phyloP scores from a whole-genome alignment of 1,140 invertebrate species.

The Protaetia brevitarsis region DNA sequence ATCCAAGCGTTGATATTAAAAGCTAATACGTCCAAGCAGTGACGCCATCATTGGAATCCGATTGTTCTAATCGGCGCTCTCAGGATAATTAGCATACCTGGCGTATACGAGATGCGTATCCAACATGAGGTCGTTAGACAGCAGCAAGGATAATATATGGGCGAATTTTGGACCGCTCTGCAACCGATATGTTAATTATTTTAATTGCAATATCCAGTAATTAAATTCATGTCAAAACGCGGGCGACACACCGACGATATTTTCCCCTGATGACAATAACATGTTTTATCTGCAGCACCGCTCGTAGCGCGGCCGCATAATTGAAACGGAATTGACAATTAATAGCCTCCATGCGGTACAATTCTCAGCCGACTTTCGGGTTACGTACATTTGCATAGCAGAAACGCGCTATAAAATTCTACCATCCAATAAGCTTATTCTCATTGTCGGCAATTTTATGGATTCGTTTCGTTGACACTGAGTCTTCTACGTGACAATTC shows the following conservation, averaged over 20 bases:
- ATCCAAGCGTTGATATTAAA: too few relatives aligned
- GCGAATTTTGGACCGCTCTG: not conserved
- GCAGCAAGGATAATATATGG: too few relatives aligned
- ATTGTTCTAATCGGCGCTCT: too few relatives aligned
- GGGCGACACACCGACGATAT: not conserved
- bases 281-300: not conserved
- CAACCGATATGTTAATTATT: constrained; percentile 5
- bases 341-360: not conserved
- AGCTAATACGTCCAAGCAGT: too few relatives aligned
- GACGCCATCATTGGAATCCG: too few relatives aligned
- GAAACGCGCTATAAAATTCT: not conserved
- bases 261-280: constrained; percentile 1
- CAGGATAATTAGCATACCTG: too few relatives aligned
- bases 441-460: too few relatives aligned
- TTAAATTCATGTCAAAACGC: not conserved
- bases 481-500: too few relatives aligned
- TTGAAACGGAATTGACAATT: constrained; percentile 10
- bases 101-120: too few relatives aligned
- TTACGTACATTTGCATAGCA: not conserved
- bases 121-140: too few relatives aligned
- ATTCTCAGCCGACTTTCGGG: not conserved
- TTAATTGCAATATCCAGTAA: not conserved
- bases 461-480: too few relatives aligned
- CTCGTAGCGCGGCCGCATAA: not conserved
- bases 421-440: too few relatives aligned